phyloP scores from a whole-genome alignment of 2,113 vertebrate genomes.

The Benitochromis conjunctus region DNA sequence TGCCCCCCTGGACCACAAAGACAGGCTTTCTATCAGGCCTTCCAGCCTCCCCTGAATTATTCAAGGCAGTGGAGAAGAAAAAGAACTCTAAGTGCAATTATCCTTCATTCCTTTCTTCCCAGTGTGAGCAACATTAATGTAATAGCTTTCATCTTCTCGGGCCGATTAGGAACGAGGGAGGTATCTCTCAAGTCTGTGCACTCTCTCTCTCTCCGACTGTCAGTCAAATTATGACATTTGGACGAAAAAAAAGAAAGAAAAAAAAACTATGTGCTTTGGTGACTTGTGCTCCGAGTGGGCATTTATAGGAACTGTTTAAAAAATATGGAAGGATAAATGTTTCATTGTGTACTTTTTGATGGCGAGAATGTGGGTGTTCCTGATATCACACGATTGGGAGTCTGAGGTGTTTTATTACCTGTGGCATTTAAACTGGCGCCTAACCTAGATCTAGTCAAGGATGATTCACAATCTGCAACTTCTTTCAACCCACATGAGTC shows the following conservation, averaged over 20 bases:
- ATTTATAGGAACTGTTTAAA: conserved; percentile 8
- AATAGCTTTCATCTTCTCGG: conserved; percentile 69
- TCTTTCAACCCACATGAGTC: conserved; percentile 23
- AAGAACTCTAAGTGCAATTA: conserved; percentile 72
- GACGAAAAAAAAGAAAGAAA: not conserved
- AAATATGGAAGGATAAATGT: conserved; percentile 13
- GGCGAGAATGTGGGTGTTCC: conserved; percentile 28
- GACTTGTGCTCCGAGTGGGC: not conserved
- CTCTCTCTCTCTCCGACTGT: not conserved
- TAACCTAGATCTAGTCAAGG: conserved; percentile 28
- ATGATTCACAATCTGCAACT: conserved; percentile 49
- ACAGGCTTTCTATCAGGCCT: conserved; percentile 50
- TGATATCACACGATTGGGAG: conserved; percentile 32
- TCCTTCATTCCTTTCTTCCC: conserved; percentile 53
- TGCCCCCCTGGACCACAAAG: conserved; percentile 20
- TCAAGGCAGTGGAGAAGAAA: conserved; percentile 63
- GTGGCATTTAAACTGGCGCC: conserved; percentile 46
- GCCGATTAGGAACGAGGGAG: conserved; percentile 47
- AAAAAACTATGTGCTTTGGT: not conserved
- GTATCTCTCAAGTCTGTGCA: conserved; percentile 24
- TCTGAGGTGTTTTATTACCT: conserved; percentile 52
- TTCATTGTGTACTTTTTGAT: conserved; percentile 29
- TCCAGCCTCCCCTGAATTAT: conserved; percentile 67
- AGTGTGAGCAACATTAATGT: conserved; percentile 70
- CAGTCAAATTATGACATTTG: conserved; percentile 41